A percentile compares a stretch with the other conserved stretches of the same genome.
These are phyloP conservation scores for Catagonus wagneri DNA, from an alignment of 2,113 vertebrate genomes.

Conservation along the genomic window DNA sequence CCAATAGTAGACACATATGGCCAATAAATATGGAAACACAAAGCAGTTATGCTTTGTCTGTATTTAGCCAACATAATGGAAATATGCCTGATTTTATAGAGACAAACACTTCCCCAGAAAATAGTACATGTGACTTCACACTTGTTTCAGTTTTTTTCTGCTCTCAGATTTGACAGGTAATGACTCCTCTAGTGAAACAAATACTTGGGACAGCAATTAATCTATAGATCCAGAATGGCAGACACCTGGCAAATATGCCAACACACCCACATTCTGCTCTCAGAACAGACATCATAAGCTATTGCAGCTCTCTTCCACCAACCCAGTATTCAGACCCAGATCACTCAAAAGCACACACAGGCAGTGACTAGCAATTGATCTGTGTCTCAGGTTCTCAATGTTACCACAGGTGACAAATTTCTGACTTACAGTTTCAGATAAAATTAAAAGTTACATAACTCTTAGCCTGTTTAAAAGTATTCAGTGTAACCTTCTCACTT, in stretches of 20 bases:
- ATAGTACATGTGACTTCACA: not conserved
- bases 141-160: not conserved
- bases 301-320: not conserved
- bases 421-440: not conserved
- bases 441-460: not conserved
- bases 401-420: not conserved
- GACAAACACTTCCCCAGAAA: not conserved
- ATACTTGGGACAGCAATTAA: not conserved
- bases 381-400: not conserved
- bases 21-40: constrained; percentile 52
- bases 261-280: not conserved
- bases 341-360: not conserved
- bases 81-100: not conserved
- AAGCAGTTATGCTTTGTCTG: constrained; percentile 16
- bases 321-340: not conserved
- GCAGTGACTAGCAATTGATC: not conserved
- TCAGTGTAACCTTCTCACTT: not conserved
- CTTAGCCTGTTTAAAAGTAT: not conserved
- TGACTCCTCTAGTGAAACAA: not conserved
- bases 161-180: not conserved
- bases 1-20: constrained; percentile 19
- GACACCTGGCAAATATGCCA: not conserved
- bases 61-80: constrained; percentile 16
- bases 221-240: not conserved
- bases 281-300: not conserved